Evolutionary conservation across 1,140 invertebrate genomes (phyloP).

Genomic region (Calosoma granatense): DNA sequence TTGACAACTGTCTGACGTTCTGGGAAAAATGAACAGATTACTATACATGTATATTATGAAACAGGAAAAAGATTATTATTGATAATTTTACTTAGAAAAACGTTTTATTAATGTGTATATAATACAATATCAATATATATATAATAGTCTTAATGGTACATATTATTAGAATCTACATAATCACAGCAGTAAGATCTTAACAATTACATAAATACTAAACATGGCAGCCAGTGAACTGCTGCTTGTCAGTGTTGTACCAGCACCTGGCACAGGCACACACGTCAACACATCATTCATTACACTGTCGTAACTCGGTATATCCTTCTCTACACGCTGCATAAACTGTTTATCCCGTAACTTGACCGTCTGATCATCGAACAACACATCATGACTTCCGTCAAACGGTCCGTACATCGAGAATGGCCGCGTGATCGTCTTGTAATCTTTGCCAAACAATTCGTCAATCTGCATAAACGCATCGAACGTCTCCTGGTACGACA

Average conservation of each 20-base stretch:
- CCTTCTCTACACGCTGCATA: slow-evolving; percentile 30
- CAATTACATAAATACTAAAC: background rate
- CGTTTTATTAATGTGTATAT: too few relatives aligned
- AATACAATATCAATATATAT: too few relatives aligned
- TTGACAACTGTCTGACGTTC: too few relatives aligned
- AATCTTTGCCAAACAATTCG: slow-evolving; percentile 52
- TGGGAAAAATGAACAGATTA: too few relatives aligned
- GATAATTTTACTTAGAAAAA: too few relatives aligned
- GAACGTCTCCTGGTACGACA: slow-evolving; percentile 50
- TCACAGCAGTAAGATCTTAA: background rate
- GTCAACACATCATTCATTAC: background rate
- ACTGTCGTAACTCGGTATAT: background rate
- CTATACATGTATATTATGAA: too few relatives aligned
- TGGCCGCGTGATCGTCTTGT: slow-evolving; percentile 43
- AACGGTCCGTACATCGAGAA: slow-evolving; percentile 57
- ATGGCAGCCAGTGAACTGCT: too few relatives aligned
- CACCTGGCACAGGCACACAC: background rate
- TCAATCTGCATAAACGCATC: slow-evolving; percentile 55
- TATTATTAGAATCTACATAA: too few relatives aligned
- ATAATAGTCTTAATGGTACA: too few relatives aligned
- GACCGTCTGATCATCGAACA: slow-evolving; percentile 58
- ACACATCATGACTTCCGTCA: slow-evolving; percentile 45
- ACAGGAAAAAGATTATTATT: too few relatives aligned
- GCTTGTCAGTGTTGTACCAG: background rate
- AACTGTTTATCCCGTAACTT: slow-evolving; percentile 36